Evolutionary conservation across 2,113 vertebrate species (phyloP), one percentile per base, ranked within the genome.

Genomic region (Cettia cetti): DNA sequence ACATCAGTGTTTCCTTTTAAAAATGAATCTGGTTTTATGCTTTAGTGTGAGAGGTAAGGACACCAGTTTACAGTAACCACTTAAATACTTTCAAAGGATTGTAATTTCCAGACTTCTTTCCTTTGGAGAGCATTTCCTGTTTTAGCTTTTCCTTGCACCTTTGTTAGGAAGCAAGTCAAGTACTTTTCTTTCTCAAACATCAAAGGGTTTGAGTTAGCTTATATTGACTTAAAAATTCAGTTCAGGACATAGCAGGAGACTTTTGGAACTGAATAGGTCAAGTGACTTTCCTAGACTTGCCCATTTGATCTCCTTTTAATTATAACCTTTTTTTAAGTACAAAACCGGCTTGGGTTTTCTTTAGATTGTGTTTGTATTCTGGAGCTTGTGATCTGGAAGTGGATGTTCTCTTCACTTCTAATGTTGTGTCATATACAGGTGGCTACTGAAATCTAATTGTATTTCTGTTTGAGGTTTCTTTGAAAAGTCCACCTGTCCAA

Each of bases 231-330:
- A 68, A 88, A 78, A 64, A 56, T 86, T 89, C 42, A 77, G 27
- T 76, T 86, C 39, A 76, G 82, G 54, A 72, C 87, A n/a, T 0
- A 87, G 63, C 42, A 80, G 47, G 19, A 82, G 49, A 40, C 54
- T 91, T 82, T 74, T 40, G 56, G 39, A 95, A 57, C 16, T 44
- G 60, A 52, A 39, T 64, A 60, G 31, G 20, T 92, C 66, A 64
- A 44, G 40, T 69, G 59, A 70, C 85, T 88, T 94, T 87, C 79
- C 64, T 80, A 26, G 56, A 83, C 93, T 96, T 95, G 92, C 76
- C 56, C 8, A 16, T 86, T 92, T 93, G 68, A 86, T 86, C 79
- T 88, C 45, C 50, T 86, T 89, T 82, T 82, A 89, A 92, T 94
- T 61, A 50, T 19, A 63, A 72, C 21, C 21, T n/a, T 63, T 22